Base-by-base conservation (phyloP, 2,888 invertebrate genomes). In the Andricus curvator region DNA sequence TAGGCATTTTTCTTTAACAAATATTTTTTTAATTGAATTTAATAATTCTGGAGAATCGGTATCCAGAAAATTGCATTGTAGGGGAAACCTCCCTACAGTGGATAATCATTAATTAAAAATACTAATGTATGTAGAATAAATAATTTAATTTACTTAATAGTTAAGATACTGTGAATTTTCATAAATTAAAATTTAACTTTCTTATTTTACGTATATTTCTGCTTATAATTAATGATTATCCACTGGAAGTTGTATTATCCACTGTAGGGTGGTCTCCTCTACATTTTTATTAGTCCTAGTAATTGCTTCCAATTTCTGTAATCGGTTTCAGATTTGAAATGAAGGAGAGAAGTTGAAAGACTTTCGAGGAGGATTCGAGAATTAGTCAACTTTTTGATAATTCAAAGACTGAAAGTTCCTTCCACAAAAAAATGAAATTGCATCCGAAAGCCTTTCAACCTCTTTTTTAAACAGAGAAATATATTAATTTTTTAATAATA, bases 361-460 rank as follows among this genome's bases (percentile, higher is more conserved):
- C 62, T 62, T 62, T 62, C 6, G 25, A 62, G 13, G 22, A 62
- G 60, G 25, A 62, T 62, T 25, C 6, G 62, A 62, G 62, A 56
- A 56, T 56, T 4, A 48, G 15, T 62, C 25, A 62, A 25, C 25
- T 62, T 62, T 62, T 62, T 56, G 56, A n/a, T 33, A 51, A 51
- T 74, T 74, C 15, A 25, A 70, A 70, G 48, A 70, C 48, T 70
- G 70, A 51, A 62, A 25, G 5, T 62, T 62, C 15, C 25, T 25
- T 62, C 17, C 25, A 70, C 22, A 48, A 22, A 74, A 74, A 70
- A 33, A 4, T 74, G 1, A 56, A 74, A 33, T 8, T 13, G 5
- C n/a, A 20, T 29, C 44, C 51, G 33, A 74, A 56, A 74, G 74
- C 56, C 56, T 70, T 70, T 74, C 9, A 74, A 8, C 37, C 51